Base-by-base conservation (phyloP, 2,888 invertebrate genomes). In the Rhorus exstirpatorius region DNA sequence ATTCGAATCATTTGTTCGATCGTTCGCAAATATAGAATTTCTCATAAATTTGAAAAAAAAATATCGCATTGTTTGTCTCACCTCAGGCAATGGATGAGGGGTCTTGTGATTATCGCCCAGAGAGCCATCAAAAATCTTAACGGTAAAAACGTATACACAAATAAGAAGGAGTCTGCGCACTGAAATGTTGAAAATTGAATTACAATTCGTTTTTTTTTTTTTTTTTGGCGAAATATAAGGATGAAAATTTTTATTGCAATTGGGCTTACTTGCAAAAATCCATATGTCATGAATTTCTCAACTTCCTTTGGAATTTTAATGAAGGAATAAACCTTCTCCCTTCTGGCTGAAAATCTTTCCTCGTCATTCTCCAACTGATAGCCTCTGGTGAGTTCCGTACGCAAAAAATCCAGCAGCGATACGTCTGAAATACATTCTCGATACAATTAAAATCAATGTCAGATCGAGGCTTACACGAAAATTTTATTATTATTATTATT, bases 81-180 rank as follows among this genome's bases (percentile, higher is more conserved):
- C 94, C 97, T 96, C 92, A 97, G 95, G 92, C 96, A 97, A 92
- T 95, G 95, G 79, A 95, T 95, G 88, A 97, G 94, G 12, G 97
- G 95, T 88, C 97, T 95, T 82, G 95, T 96, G 19, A 97, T 92
- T 82, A 98, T 94, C 44, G 96, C 96, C 96, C 97, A 97, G 74
- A 97, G 93, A 58, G 98, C 98, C 93, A 99, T 94, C 41, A 97
- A 90, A 92, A 99, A 98, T 86, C 99, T 94, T 83, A 99, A 93
- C 12, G 99, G 99, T 87, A 99, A 94, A 94, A 99, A 99, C 72
- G 99, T 99, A 93, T 99, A 99, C 74, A 99, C 97, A 94, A 98
- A 99, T 71, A 99, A 94, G 93, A 99, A 98, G 19, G 99, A 99
- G 93, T 99, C 99, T 31, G 98, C 96, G 94, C 99, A 99, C 93